Evolutionary conservation across 2,888 invertebrate species (phyloP), one percentile per base, ranked within the genome.

Genomic region (Alitta virens): DNA sequence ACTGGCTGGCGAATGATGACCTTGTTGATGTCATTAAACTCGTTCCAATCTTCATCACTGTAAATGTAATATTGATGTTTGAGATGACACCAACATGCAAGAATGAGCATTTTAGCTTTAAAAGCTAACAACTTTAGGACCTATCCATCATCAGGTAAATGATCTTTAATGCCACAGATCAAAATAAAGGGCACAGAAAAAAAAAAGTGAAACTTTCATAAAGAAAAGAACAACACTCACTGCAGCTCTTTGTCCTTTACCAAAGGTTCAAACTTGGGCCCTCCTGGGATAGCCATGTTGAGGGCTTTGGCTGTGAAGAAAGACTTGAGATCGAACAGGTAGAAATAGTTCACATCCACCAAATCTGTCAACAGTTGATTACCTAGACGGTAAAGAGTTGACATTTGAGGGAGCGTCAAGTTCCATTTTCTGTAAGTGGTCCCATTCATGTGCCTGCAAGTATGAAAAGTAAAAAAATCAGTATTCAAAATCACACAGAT

Each of bases 21-120:
- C 85, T 99, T 99, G 83, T 99, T 99, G 72, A 99, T 99, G 78
- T 99, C 99, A 85, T 99, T 99, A 78, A 99, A 99, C 84, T 99
- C 99, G 84, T 99, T 99, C 99, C 99, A 99, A 82, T 99, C 99
- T 84, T 99, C 99, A 85, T 99, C 99, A 1, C 94, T 91, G 74
- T 23, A 60, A 33, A 50, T 25, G 50, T 5, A 38, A 16, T 14
- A n/a, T n/a, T n/a, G n/a, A n/a, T n/a, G n/a, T n/a, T n/a, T n/a
- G n/a, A n/a, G n/a, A n/a, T n/a, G n/a, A n/a, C n/a, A n/a, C n/a
- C n/a, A n/a, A n/a, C n/a, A n/a, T n/a, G n/a, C n/a, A n/a, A n/a
- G n/a, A n/a, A n/a, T n/a, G n/a, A n/a, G n/a, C n/a, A n/a, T n/a
- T n/a, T n/a, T n/a, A n/a, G n/a, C n/a, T n/a, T n/a, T n/a, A n/a